A percentile compares a stretch with the other conserved stretches of the same genome.
These are phyloP conservation scores for Brachyptera putata DNA, from an alignment of 2,888 invertebrate species.

Conservation along the genomic window DNA sequence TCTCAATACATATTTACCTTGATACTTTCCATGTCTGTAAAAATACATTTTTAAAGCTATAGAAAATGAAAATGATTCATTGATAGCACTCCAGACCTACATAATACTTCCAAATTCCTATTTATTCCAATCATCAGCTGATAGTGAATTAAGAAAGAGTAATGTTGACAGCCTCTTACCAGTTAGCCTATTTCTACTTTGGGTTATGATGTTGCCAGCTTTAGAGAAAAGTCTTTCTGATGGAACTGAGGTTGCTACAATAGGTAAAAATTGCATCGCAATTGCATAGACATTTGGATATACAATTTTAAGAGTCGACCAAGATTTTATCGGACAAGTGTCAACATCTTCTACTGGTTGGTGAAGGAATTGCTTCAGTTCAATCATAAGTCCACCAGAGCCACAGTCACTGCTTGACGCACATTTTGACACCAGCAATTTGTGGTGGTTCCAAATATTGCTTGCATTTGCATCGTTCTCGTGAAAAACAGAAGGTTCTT, in stretches of 20 bases:
- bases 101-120: too few relatives aligned
- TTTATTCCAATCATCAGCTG: too few relatives aligned
- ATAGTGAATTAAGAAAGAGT: too few relatives aligned
- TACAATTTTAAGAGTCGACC: conserved; percentile 37
- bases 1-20: too few relatives aligned
- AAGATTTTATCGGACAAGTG: conserved; percentile 38
- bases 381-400: background rate
- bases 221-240: conserved; percentile 40
- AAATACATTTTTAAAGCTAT: too few relatives aligned
- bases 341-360: conserved; percentile 32
- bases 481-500: too few relatives aligned
- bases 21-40: too few relatives aligned
- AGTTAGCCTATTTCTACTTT: too few relatives aligned
- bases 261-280: conserved; percentile 39
- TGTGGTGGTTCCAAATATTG: background rate
- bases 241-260: conserved; percentile 40
- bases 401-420: background rate
- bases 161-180: too few relatives aligned
- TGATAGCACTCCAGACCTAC: too few relatives aligned
- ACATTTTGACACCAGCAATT: background rate
- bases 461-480: too few relatives aligned
- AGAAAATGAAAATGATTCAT: too few relatives aligned
- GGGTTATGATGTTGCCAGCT: conserved; percentile 39
- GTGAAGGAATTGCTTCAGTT: background rate
- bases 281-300: conserved; percentile 38